Evolutionary conservation across 2,113 vertebrate genomes (phyloP).

Genomic region (Monarcha castaneiventris): DNA sequence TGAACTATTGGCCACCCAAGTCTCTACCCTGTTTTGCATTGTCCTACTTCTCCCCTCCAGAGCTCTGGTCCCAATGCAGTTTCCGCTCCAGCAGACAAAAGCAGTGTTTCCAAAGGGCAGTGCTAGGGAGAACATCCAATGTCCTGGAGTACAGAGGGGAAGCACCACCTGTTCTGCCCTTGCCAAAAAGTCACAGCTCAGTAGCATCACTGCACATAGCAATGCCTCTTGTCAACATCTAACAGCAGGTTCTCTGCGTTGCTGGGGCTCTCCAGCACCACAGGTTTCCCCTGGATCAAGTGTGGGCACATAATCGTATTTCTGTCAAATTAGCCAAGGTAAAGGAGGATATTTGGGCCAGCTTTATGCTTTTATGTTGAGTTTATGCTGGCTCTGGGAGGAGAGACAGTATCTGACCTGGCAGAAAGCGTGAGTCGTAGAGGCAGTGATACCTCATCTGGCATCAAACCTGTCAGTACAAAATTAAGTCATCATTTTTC

Average conservation of each 20-base stretch:
- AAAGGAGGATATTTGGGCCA: neutral
- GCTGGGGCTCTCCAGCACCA: neutral
- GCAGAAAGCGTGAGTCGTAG: neutral
- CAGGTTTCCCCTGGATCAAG: neutral
- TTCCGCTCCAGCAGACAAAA: neutral
- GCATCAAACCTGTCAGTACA: slow-evolving; percentile 32
- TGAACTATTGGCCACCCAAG: neutral
- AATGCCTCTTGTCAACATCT: neutral
- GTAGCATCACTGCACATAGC: neutral
- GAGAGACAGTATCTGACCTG: neutral
- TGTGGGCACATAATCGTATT: neutral
- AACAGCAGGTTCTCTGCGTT: neutral
- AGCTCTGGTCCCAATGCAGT: neutral
- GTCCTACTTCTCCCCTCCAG: neutral
- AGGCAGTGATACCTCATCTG: neutral
- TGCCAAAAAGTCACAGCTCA: neutral
- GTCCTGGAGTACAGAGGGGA: neutral
- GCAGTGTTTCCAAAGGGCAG: neutral
- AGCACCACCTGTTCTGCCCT: neutral
- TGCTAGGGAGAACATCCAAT: neutral
- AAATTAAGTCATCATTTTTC: slow-evolving; percentile 54
- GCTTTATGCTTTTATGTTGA: neutral
- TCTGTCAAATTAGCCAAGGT: neutral
- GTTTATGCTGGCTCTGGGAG: neutral
- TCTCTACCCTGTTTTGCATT: neutral